Percentiles rank a stretch among this genome's conserved stretches.
Evolutionary conservation across 2,888 invertebrate species (phyloP).

Genomic region (Cantharis flavilabris): DNA sequence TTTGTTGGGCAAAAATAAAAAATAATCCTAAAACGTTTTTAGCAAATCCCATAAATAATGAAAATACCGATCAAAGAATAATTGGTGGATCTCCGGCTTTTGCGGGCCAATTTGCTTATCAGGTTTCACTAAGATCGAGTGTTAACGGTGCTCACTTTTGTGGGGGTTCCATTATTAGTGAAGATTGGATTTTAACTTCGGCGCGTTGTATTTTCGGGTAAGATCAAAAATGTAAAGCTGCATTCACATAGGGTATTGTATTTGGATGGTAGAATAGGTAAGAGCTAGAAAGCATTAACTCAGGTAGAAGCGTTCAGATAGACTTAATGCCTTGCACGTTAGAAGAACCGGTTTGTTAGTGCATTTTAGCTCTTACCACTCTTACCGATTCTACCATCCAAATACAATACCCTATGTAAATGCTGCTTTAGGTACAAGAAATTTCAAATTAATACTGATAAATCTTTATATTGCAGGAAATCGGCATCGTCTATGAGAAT

Average conservation of each 20-base stretch:
- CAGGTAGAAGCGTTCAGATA: too few relatives aligned
- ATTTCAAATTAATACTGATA: background rate
- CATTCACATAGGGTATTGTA: too few relatives aligned
- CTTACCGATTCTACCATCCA: too few relatives aligned
- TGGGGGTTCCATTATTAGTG: background rate
- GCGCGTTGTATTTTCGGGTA: background rate
- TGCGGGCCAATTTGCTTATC: background rate
- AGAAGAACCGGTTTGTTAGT: too few relatives aligned
- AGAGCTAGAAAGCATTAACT: too few relatives aligned
- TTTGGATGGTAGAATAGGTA: too few relatives aligned
- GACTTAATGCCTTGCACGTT: too few relatives aligned
- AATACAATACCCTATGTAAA: too few relatives aligned
- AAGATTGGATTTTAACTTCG: background rate
- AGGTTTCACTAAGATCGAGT: background rate
- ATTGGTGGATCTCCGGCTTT: background rate
- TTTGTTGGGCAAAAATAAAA: too few relatives aligned
- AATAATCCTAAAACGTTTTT: background rate
- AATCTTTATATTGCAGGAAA: background rate
- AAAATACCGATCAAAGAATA: background rate
- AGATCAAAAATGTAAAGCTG: background rate
- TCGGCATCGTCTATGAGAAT: conserved; percentile 37
- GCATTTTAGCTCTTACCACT: too few relatives aligned
- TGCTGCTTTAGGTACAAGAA: background rate
- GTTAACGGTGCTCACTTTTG: background rate
- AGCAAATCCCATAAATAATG: background rate